A percentile compares a stretch with the other conserved stretches of the same genome.
Conservation (phyloP, 2,113 vertebrate genomes). For the Dascyllus trimaculatus region DNA sequence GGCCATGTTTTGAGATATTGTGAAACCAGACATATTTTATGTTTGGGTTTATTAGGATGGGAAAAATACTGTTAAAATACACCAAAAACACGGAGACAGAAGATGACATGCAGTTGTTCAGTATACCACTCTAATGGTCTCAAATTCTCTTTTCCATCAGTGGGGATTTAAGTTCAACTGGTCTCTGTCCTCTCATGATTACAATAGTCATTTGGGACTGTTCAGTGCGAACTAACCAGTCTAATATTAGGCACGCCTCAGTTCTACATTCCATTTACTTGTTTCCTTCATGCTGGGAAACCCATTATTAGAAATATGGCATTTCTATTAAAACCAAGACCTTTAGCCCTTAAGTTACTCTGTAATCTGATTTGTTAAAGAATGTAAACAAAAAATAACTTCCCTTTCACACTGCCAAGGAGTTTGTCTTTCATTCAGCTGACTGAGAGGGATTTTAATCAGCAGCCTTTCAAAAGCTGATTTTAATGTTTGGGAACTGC, state of each 20-base stretch:
- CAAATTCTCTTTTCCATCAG: slow-evolving; percentile 23
- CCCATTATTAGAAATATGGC: slow-evolving; percentile 32
- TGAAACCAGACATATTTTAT: slow-evolving; percentile 16
- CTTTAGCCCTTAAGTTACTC: slow-evolving; percentile 29
- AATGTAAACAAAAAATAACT: slow-evolving; percentile 40
- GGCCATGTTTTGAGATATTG: slow-evolving; percentile 14
- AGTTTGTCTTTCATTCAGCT: slow-evolving; percentile 31
- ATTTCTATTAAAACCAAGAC: slow-evolving; percentile 44
- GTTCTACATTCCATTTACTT: slow-evolving; percentile 45
- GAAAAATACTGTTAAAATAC: slow-evolving; percentile 5
- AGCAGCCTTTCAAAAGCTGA: slow-evolving; percentile 46
- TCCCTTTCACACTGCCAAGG: slow-evolving; percentile 13
- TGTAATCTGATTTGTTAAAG: slow-evolving; percentile 38
- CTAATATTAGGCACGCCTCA: slow-evolving; percentile 67
- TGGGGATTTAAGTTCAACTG: slow-evolving; percentile 51
- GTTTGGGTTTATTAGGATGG: slow-evolving; percentile 4
- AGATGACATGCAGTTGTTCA: slow-evolving; percentile 3
- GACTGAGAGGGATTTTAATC: slow-evolving; percentile 49
- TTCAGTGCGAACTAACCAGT: slow-evolving; percentile 53
- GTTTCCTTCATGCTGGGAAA: slow-evolving; percentile 49
- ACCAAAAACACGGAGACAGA: background rate
- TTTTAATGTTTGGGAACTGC: slow-evolving; percentile 39
- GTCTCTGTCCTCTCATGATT: slow-evolving; percentile 31
- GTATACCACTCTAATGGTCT: background rate
- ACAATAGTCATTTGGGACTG: slow-evolving; percentile 53